Base-by-base conservation (phyloP, 2,888 invertebrate species). In the Eurytoma adleriae region DNA sequence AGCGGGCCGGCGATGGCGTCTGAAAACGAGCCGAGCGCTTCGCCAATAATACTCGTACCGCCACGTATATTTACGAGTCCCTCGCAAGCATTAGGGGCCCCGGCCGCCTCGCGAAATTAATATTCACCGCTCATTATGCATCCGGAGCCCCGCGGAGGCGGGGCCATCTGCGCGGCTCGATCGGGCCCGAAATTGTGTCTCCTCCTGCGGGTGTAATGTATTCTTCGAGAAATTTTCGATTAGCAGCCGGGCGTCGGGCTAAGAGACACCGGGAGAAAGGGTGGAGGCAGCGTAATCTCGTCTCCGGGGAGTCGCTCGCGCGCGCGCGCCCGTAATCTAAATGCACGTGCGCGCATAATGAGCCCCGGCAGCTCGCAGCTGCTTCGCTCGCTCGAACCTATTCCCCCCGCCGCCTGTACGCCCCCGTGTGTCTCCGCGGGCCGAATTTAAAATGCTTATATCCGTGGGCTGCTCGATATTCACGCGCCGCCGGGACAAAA, bases 321-420 rank as follows among this genome's bases (percentile, higher is more conserved):
- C 52, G 18, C 52, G 24, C 75, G 74, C 48, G 40, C 79, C 71
- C 78, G 84, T 84, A 83, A 84, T 83, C 81, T 80, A 79, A 78
- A 83, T 80, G 80, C 83, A 82, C 83, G 83, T 81, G 83, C 82
- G 48, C 48, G 81, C 82, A 83, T 80, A 83, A 84, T 83, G 82
- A 83, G 80, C 80, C 56, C 59, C 24, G 20, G 40, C 40, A 48
- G 13, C 40, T 81, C 81, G 72, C 83, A 84, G 83, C 83, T 84
- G 84, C 80, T 81, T 52, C 48, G 56, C n/a, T 13, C 24, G 40
- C 56, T 50, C 24, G 52, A 24, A 61, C 20, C 48, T 40, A 3
- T 3, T 27, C 3, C 20, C 13, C 40, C n/a, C 52, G 40, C 48
- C 66, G 30, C 13, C 20, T 2, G 20, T 30, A 52, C 14, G 40